Evolutionary conservation across 2,113 vertebrate genomes (phyloP).

Genomic region (Oryctolagus cuniculus): DNA sequence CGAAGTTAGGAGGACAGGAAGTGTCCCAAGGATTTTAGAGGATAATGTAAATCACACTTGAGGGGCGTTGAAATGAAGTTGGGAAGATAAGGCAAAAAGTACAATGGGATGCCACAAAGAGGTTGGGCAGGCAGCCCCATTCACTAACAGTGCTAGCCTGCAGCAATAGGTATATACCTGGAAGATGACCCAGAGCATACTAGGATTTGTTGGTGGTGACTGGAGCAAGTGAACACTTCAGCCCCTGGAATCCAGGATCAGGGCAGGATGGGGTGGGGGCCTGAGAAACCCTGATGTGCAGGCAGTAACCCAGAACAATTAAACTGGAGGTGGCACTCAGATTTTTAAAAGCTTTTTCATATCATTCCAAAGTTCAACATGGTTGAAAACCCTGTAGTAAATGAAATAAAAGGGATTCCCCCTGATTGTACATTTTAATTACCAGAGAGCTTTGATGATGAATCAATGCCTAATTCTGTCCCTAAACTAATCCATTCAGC

Average conservation of each 20-base stretch:
- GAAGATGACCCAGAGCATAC: not conserved
- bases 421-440: not conserved
- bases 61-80: not conserved
- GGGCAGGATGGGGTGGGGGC: not conserved
- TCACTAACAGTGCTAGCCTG: rapidly evolving
- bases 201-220: not conserved
- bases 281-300: not conserved
- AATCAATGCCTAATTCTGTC: not conserved
- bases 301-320: not conserved
- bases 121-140: not conserved
- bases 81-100: not conserved
- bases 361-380: not conserved
- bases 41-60: not conserved
- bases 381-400: not conserved
- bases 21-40: not conserved
- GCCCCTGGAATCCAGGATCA: not conserved
- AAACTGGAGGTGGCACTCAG: not conserved
- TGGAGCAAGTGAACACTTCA: not conserved
- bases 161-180: not conserved
- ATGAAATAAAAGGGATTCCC: not conserved
- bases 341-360: not conserved
- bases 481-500: not conserved
- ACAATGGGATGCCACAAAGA: not conserved
- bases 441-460: not conserved
- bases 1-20: not conserved